phyloP scores from a whole-genome alignment of 2,888 invertebrate genomes.

The Smittia aterrima region DNA sequence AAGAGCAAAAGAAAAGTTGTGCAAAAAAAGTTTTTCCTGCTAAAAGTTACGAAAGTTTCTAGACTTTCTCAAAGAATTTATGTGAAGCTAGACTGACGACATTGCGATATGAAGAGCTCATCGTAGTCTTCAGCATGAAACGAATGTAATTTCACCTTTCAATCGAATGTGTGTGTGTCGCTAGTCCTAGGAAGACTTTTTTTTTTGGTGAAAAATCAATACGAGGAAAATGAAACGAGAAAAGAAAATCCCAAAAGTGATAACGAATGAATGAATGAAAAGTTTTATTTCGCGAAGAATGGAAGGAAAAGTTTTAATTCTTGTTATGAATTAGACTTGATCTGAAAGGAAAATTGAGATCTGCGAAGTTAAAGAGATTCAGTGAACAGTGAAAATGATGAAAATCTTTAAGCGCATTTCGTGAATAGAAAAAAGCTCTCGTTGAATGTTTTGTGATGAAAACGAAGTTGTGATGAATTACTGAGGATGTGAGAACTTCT shows the following conservation, averaged over 20 bases:
- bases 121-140: constrained; percentile 13
- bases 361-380: too few relatives aligned
- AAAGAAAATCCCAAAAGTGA: constrained; percentile 31
- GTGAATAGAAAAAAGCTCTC: too few relatives aligned
- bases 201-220: constrained; percentile 33
- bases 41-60: not conserved
- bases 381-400: too few relatives aligned
- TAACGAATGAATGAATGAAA: constrained; percentile 28
- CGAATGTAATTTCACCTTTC: constrained; percentile 8
- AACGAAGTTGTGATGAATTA: too few relatives aligned
- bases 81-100: not conserved
- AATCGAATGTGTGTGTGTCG: not conserved
- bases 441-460: too few relatives aligned
- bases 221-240: constrained; percentile 24
- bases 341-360: not conserved
- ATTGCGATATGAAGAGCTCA: not conserved
- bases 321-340: not conserved
- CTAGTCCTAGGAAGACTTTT: not conserved
- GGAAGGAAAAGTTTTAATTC: not conserved
- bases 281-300: not conserved
- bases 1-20: constrained; percentile 9
- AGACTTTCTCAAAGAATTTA: not conserved
- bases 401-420: too few relatives aligned
- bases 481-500: too few relatives aligned
- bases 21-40: not conserved